A percentile compares a stretch with the other conserved stretches of the same genome.
Conservation (phyloP, 37 sponge, comb jelly and placozoan species). For the Geodia barretti region DNA sequence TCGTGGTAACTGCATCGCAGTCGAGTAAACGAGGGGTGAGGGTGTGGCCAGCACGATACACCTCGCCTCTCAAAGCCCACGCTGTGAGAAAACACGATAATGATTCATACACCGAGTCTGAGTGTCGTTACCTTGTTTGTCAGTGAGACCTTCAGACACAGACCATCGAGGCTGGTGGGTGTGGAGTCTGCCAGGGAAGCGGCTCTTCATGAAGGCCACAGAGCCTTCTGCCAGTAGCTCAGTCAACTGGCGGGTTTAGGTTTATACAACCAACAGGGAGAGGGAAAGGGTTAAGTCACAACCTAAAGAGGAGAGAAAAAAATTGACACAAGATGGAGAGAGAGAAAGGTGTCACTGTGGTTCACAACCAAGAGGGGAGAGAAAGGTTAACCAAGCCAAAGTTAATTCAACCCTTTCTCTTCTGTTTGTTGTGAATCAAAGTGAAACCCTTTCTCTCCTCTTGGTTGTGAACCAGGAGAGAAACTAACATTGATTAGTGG, state of each 20-base stretch:
- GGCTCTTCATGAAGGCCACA: slow-evolving; percentile 25
- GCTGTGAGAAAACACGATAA: not conserved
- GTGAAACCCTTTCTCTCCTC: too few relatives aligned
- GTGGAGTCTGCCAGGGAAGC: slow-evolving; percentile 31
- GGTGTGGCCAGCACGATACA: slow-evolving; percentile 25
- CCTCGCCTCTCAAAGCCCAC: slow-evolving; percentile 1
- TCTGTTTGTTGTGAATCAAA: slow-evolving; percentile 32
- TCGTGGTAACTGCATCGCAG: slow-evolving; percentile 50
- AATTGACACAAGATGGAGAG: not conserved
- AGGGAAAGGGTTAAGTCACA: not conserved
- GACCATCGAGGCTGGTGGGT: slow-evolving; percentile 1
- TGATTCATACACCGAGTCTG: not conserved
- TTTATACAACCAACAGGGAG: too few relatives aligned
- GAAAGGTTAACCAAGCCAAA: slow-evolving; percentile 23
- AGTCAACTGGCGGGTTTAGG: slow-evolving; percentile 40
- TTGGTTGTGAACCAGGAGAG: too few relatives aligned
- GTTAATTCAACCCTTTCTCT: slow-evolving; percentile 32
- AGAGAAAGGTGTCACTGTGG: not conserved
- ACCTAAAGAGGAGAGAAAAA: too few relatives aligned
- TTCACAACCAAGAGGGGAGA: slow-evolving; percentile 8
- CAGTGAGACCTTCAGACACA: not conserved
- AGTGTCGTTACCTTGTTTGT: slow-evolving; percentile 9
- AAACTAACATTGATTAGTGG: too few relatives aligned
- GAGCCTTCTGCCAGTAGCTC: slow-evolving; percentile 30
- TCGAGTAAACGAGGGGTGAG: slow-evolving; percentile 38